These are phyloP conservation scores for Latheticus oryzae DNA, from an alignment of 2,888 invertebrate species.

Conservation along the genomic window DNA sequence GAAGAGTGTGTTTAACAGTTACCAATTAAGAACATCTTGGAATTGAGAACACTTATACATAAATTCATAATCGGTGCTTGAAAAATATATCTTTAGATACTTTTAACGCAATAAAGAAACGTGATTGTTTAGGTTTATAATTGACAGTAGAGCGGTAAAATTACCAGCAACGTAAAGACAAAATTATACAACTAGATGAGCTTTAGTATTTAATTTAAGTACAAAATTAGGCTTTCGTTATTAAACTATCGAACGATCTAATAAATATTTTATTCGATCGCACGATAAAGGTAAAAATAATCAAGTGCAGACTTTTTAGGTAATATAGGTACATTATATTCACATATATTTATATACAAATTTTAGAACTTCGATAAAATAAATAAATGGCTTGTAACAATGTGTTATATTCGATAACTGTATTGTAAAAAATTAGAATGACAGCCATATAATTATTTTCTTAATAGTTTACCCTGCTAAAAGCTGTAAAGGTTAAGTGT, in stretches of 20 bases:
- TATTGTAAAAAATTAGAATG: constrained; percentile 17
- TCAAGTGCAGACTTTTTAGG: constrained; percentile 19
- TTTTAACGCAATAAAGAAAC: constrained; percentile 13
- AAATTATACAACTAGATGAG: constrained; percentile 5
- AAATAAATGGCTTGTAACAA: constrained; percentile 26
- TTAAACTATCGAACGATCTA: too few relatives aligned
- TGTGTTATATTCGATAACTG: constrained; percentile 15
- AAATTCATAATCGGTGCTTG: constrained; percentile 19
- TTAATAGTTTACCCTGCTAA: constrained; percentile 41
- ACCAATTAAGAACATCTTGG: constrained; percentile 29
- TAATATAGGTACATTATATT: constrained; percentile 29
- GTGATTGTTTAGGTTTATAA: constrained; percentile 31
- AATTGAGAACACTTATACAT: constrained; percentile 16
- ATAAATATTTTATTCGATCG: too few relatives aligned
- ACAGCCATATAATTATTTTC: constrained; percentile 24
- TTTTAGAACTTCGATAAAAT: constrained; percentile 33
- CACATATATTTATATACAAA: constrained; percentile 37
- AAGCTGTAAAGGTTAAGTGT: too few relatives aligned
- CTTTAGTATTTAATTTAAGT: constrained; percentile 11
- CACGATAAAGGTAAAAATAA: too few relatives aligned
- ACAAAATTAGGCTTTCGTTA: constrained; percentile 30
- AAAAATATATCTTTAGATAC: constrained; percentile 25
- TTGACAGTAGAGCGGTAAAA: constrained; percentile 27
- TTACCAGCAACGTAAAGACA: constrained; percentile 15
- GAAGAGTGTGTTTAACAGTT: constrained; percentile 22